Evolutionary conservation across 2,888 invertebrate species (phyloP), one percentile per base, ranked within the genome.

Genomic region (Epiblema foenella): DNA sequence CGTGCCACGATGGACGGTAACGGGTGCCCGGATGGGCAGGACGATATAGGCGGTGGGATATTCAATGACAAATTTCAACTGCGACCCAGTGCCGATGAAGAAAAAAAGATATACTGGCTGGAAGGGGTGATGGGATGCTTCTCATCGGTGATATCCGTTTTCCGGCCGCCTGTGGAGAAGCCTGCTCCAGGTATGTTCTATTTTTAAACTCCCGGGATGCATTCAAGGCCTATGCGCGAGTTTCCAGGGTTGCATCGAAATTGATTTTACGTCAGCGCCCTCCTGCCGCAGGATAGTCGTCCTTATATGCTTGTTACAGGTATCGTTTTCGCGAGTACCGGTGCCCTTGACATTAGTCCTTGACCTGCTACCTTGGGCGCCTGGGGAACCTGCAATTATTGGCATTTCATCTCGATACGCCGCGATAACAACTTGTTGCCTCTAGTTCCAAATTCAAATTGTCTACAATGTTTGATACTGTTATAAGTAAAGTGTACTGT

Each of bases 81-180:
- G 57, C 78, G 60, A 73, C 75, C 65, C 73, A 80, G 72, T 57
- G 66, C 54, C 33, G 81, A 81, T 52, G 70, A 81, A 29, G 85
- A 86, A 29, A 96, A 85, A 93, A 95, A 75, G 85, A 89, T 76
- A 49, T 96, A 76, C 71, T 97, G 97, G 97, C 95, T 97, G 85
- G 96, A 96, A 75, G 98, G 98, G 0, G 94, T 99, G 69, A 93
- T 98, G 77, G 97, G 98, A 1, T 99, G 99, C 83, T 95, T 99
- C 83, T 95, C 97, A 74, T 98, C 98, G 0, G 96, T 99, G 11
- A 94, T 97, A 87, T 96, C 96, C n/a, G 95, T 98, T 78, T 97
- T 98, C 71, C 97, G 97, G 86, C 95, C 96, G 15, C 94, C 95
- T 0, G 97, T 97, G 81, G 94, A 95, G 73, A 97, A 96, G 83